Conservation (phyloP, 2,888 invertebrate genomes). For the Acleris holmiana region DNA sequence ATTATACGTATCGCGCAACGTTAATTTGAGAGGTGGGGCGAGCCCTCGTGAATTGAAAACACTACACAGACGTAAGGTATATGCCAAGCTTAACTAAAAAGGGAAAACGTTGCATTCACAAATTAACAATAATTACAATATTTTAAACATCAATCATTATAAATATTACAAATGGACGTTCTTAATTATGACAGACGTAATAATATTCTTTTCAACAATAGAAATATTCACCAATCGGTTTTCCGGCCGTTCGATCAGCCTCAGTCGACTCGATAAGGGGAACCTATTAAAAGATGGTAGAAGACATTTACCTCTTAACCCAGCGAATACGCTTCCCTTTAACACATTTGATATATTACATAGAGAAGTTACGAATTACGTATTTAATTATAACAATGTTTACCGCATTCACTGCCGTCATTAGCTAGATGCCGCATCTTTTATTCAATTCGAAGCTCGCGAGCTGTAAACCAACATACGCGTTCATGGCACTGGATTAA, state of each 20-base stretch:
- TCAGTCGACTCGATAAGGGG: not conserved
- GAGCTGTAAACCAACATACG: too few species aligned
- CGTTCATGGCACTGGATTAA: too few species aligned
- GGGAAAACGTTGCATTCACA: conserved; percentile 43
- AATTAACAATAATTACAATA: conserved; percentile 49
- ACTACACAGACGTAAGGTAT: conserved; percentile 41
- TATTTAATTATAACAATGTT: too few species aligned
- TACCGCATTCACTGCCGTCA: too few species aligned
- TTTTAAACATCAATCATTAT: conserved; percentile 54
- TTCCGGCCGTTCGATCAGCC: conserved; percentile 10
- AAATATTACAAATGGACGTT: conserved; percentile 67
- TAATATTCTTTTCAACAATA: conserved; percentile 40
- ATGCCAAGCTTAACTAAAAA: conserved; percentile 36
- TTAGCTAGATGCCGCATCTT: too few species aligned
- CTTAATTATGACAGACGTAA: conserved; percentile 57
- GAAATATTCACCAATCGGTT: conserved; percentile 8
- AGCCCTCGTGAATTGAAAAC: too few species aligned
- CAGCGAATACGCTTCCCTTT: too few species aligned
- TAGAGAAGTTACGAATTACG: too few species aligned
- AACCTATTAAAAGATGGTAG: not conserved
- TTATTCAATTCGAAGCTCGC: too few species aligned
- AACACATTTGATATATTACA: too few species aligned
- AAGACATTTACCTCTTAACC: not conserved
- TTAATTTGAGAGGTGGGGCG: too few species aligned
- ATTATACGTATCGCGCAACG: too few species aligned